phyloP scores from a whole-genome alignment of 2,888 invertebrate genomes.

The Pammene fasciana region DNA sequence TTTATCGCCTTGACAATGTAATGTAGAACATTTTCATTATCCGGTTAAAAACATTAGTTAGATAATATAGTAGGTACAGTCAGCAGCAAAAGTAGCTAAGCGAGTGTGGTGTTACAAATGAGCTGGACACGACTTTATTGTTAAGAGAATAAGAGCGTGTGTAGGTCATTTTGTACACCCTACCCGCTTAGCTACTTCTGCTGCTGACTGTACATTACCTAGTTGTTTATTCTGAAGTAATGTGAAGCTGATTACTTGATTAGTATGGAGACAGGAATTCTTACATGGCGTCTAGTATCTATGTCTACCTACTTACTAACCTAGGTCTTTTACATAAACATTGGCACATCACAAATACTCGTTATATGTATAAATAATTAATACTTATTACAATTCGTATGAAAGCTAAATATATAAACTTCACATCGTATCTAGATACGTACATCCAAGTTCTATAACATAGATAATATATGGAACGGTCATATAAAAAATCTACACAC shows the following conservation, averaged over 20 bases:
- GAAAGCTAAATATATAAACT: constrained; percentile 67
- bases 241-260: background rate
- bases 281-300: constrained; percentile 45
- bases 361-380: constrained; percentile 61
- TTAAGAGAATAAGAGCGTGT: too few species aligned
- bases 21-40: too few species aligned
- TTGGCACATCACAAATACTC: constrained; percentile 81
- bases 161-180: too few species aligned
- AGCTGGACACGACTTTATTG: too few species aligned
- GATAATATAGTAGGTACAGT: too few species aligned
- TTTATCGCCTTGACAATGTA: too few species aligned
- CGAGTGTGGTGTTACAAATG: too few species aligned
- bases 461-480: constrained; percentile 67
- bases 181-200: too few species aligned
- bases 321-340: constrained; percentile 72
- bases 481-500: constrained; percentile 77
- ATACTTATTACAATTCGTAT: constrained; percentile 55
- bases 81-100: too few species aligned
- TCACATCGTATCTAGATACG: constrained; percentile 57
- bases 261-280: constrained; percentile 55
- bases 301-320: constrained; percentile 52
- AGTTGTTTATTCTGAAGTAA: background rate
- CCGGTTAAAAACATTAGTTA: too few species aligned
- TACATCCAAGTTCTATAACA: constrained; percentile 61
- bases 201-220: too few species aligned